Conservation (phyloP, 2,113 vertebrate species). For the Callopanchax toddi region DNA sequence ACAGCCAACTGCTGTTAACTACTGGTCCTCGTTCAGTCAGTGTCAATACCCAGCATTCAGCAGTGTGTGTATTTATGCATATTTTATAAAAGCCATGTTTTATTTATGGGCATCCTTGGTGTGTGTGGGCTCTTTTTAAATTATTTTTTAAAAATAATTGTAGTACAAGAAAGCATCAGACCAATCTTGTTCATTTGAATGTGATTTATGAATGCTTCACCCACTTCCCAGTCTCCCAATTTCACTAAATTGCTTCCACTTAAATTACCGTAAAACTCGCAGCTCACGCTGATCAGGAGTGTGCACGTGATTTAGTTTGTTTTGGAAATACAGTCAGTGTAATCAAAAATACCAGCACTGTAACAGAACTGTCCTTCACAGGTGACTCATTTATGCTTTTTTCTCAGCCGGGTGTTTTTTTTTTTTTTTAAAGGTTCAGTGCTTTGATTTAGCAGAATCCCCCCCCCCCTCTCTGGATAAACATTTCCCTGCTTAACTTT, state of each 20-base stretch:
- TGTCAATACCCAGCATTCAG: constrained; percentile 66
- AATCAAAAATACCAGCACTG: constrained; percentile 27
- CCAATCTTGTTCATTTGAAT: constrained; percentile 52
- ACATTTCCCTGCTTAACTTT: constrained; percentile 35
- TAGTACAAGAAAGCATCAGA: constrained; percentile 50
- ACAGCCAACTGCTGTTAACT: constrained; percentile 64
- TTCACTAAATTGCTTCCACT: constrained; percentile 47
- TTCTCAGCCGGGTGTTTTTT: constrained; percentile 6
- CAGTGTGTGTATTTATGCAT: constrained; percentile 70
- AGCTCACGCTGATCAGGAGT: constrained; percentile 27
- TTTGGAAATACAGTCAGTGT: constrained; percentile 19
- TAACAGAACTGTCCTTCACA: constrained; percentile 37
- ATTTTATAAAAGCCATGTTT: constrained; percentile 72
- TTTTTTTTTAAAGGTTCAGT: constrained; percentile 12
- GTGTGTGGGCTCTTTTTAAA: constrained; percentile 60
- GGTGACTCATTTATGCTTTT: constrained; percentile 18
- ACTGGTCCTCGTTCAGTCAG: constrained; percentile 58
- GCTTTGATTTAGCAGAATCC: constrained; percentile 43
- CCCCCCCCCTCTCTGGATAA: constrained; percentile 22
- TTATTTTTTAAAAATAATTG: constrained; percentile 50
- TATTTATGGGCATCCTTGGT: constrained; percentile 65
- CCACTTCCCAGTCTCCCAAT: constrained; percentile 54
- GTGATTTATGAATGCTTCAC: constrained; percentile 72
- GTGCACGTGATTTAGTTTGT: constrained; percentile 19
- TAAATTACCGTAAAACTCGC: constrained; percentile 38